Conservation (phyloP, 2,113 vertebrate genomes). For the rabbit (Oryctolagus cuniculus) region mOryCun1.1 NC_091432.1:159367501-159368000, state of each 20-base stretch:
- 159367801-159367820: slow-evolving; percentile 51
- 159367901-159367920: not conserved
- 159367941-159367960: not conserved
- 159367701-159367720: slow-evolving; percentile 34
- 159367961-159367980: not conserved
- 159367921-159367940: not conserved
- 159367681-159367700: not conserved
- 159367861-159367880: slow-evolving; percentile 3
- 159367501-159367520: not conserved
- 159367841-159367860: slow-evolving; percentile 57
- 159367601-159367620: not conserved
- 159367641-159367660: not conserved
- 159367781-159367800: slow-evolving; percentile 29
- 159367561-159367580: not conserved
- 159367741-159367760: not conserved
- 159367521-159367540: not conserved
- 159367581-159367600: not conserved
- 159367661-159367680: not conserved
- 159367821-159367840: not conserved
- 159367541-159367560: not conserved
- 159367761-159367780: not conserved
- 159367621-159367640: not conserved
- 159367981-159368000: not conserved
- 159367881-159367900: slow-evolving; percentile 29
- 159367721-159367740: not conserved